Percentiles rank a stretch among this genome's conserved stretches.
These are phyloP conservation scores for Brachypalpus laphriformis DNA, from an alignment of 2,888 invertebrate genomes.

Conservation along the genomic window DNA sequence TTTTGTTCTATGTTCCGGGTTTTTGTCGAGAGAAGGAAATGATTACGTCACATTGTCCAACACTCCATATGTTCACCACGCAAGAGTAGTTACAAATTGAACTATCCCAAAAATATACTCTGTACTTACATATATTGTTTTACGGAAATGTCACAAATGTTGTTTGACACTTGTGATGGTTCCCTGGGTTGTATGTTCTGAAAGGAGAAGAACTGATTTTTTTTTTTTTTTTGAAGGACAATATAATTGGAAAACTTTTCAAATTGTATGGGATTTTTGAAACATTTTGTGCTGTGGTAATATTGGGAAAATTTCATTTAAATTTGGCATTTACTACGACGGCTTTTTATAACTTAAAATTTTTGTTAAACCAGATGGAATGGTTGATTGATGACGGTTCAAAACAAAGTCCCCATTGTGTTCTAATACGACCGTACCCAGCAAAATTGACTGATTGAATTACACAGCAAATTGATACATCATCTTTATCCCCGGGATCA, in stretches of 20 bases:
- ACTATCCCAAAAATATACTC: background rate
- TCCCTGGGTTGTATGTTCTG: background rate
- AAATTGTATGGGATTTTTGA: background rate
- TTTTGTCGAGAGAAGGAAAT: conserved; percentile 3
- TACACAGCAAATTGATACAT: background rate
- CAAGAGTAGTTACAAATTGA: background rate
- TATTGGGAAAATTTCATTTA: background rate
- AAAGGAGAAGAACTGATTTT: too few relatives aligned
- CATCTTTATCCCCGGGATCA: background rate
- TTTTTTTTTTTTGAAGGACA: background rate
- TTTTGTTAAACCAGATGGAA: background rate
- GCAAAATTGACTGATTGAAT: background rate
- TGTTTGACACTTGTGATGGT: conserved; percentile 16
- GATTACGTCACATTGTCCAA: conserved; percentile 23
- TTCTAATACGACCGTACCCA: too few relatives aligned
- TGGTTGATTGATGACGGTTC: too few relatives aligned
- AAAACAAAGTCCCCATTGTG: too few relatives aligned
- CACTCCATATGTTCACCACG: background rate
- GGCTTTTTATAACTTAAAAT: background rate
- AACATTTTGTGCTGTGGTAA: background rate
- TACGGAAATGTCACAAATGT: conserved; percentile 41
- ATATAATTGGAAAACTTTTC: conserved; percentile 9
- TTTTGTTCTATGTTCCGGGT: conserved; percentile 12
- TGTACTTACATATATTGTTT: conserved; percentile 11
- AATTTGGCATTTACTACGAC: background rate